Conservation (phyloP, 2,888 invertebrate species). For the Zootermopsis nevadensis region DNA sequence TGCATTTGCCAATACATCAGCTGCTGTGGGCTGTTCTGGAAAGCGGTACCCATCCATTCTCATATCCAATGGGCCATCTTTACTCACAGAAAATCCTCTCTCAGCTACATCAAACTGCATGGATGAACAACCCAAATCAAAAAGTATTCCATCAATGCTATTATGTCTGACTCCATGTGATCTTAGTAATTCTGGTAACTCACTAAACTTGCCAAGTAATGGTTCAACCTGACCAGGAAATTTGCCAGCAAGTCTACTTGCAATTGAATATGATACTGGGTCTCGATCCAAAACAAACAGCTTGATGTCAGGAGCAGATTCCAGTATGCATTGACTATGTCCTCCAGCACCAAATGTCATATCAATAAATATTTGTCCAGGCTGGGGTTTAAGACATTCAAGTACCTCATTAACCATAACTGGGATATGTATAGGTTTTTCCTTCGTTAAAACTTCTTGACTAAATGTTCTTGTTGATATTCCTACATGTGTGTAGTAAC, state of each 20-base stretch:
- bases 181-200: slow-evolving; percentile 77
- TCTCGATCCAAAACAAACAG: slow-evolving; percentile 90
- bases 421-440: slow-evolving; percentile 71
- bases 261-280: slow-evolving; percentile 79
- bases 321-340: slow-evolving; percentile 81
- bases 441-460: not conserved
- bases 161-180: slow-evolving; percentile 69
- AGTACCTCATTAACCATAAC: slow-evolving; percentile 81
- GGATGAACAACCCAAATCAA: slow-evolving; percentile 95
- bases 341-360: slow-evolving; percentile 98
- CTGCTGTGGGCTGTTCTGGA: slow-evolving; percentile 81
- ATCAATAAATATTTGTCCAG: slow-evolving; percentile 80
- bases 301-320: slow-evolving; percentile 72
- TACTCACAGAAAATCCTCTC: slow-evolving; percentile 87
- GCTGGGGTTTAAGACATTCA: slow-evolving; percentile 72
- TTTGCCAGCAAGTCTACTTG: slow-evolving; percentile 72
- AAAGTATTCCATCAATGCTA: slow-evolving; percentile 86
- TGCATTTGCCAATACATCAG: slow-evolving; percentile 84
- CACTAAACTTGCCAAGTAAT: slow-evolving; percentile 89
- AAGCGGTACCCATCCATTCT: slow-evolving; percentile 87
- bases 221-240: slow-evolving; percentile 81
- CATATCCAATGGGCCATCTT: slow-evolving; percentile 94
- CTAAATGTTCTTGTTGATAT: not conserved
- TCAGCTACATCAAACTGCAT: slow-evolving; percentile 89
- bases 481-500: not conserved